Percentiles rank a stretch among this genome's conserved stretches.
Conservation (phyloP, 2,888 invertebrate species). For the Ferrisia virgata region DNA sequence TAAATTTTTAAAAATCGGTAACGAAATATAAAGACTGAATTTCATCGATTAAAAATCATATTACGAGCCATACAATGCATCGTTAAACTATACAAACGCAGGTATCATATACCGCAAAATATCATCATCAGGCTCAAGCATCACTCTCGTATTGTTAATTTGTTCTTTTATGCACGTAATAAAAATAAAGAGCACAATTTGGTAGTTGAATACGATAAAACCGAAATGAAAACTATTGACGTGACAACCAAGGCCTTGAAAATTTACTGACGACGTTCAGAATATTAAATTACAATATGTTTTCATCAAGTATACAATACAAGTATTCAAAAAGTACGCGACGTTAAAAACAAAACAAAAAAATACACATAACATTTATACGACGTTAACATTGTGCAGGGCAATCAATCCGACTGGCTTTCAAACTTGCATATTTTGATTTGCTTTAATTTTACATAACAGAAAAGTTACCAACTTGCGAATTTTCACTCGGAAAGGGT, state of each 20-base stretch:
- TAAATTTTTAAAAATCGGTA: not conserved
- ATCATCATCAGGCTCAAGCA: not conserved
- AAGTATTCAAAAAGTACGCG: not conserved
- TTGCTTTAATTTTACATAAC: not conserved
- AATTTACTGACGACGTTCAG: not conserved
- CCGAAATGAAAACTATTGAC: not conserved
- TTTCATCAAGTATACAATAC: not conserved
- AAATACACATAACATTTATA: not conserved
- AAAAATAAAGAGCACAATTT: not conserved
- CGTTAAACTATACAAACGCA: not conserved
- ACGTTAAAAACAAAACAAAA: not conserved
- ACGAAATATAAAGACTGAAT: not conserved
- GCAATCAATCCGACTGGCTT: not conserved
- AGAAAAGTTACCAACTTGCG: not conserved
- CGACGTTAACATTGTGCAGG: not conserved
- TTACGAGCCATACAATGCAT: not conserved
- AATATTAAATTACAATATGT: not conserved
- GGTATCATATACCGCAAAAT: not conserved
- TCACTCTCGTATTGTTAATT: not conserved
- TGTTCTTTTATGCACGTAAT: not conserved
- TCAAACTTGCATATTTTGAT: not conserved
- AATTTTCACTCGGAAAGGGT: not conserved
- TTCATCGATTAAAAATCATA: not conserved
- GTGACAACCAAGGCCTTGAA: not conserved
- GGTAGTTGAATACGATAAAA: not conserved